Base-by-base conservation (phyloP, 2,888 invertebrate species). In the Drosophila seclusa region DNA sequence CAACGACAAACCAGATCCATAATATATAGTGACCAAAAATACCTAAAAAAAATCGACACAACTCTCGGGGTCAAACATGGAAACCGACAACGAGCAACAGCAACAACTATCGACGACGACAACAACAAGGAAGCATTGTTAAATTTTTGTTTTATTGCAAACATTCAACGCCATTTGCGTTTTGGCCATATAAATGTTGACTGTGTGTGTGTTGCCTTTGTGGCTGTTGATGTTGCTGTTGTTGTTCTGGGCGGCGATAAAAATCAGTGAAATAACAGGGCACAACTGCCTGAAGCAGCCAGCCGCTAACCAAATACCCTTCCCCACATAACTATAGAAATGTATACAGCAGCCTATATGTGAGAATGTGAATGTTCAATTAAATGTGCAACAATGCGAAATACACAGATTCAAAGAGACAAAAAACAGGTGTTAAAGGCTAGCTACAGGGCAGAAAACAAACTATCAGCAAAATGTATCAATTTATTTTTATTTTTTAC, bases 131-230 rank as follows among this genome's bases (percentile, higher is more conserved):
- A 74, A 73, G 72, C 83, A 75, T 76, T 86, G 82, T 87, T 81
- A 58, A 78, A 81, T 71, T 80, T 78, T 83, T 87, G 80, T 87
- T 87, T 87, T 89, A 85, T 86, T 75, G 75, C 71, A 75, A 82
- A 69, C 87, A 87, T 85, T 87, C 85, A 89, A 80, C 80, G 85
- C 80, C 89, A 89, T 89, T 89, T 87, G 83, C 73, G 76, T 82
- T 87, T 84, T 78, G 71, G 71, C 89, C 75, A 79, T 77, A 84
- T 57, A 77, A 80, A 76, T 64, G 80, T 73, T 72, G 69, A 59
- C 65, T 71, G 67, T 73, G 70, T 54, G 32, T 65, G 79, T 73
- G 70, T 54, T 48, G 61, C 10, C 68, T 55, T 59, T 60, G 67
- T 61, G 68, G 38, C 32, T 66, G 58, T 48, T 62, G 53, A 42